Evolutionary conservation across 2,888 invertebrate species (phyloP).

Genomic region (Tinea pellionella): DNA sequence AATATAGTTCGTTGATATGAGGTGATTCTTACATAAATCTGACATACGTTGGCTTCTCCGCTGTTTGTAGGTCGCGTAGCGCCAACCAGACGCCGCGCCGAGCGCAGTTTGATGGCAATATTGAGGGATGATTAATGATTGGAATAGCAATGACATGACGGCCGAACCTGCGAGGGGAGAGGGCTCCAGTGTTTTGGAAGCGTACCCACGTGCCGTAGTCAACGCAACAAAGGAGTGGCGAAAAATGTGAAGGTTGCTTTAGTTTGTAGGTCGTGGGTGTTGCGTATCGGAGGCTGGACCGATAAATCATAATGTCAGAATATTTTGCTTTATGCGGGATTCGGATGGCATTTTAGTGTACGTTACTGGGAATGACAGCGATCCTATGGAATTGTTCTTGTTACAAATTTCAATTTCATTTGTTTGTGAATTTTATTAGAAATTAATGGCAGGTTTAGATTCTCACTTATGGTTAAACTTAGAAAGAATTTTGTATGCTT

Average conservation of each 20-base stretch:
- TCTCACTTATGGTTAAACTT: too few species aligned
- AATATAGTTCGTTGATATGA: neutral
- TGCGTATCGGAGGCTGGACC: slow-evolving; percentile 51
- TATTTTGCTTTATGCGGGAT: slow-evolving; percentile 44
- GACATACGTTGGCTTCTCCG: neutral
- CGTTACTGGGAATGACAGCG: slow-evolving; percentile 1
- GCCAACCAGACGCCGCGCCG: slow-evolving; percentile 52
- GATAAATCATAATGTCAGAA: slow-evolving; percentile 61
- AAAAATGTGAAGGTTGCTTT: slow-evolving; percentile 64
- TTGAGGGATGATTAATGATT: slow-evolving; percentile 65
- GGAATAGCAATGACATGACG: slow-evolving; percentile 56
- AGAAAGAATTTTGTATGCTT: neutral
- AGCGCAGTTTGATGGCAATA: slow-evolving; percentile 48
- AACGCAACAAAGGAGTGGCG: slow-evolving; percentile 47
- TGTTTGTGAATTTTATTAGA: too few species aligned
- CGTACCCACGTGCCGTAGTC: slow-evolving; percentile 52
- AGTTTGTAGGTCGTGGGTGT: slow-evolving; percentile 62
- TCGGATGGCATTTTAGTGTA: slow-evolving; percentile 24
- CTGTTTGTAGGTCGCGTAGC: slow-evolving; percentile 19
- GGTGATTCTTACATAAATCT: neutral
- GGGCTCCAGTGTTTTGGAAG: slow-evolving; percentile 34
- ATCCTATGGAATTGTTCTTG: neutral
- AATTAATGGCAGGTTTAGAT: too few species aligned
- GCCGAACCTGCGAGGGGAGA: slow-evolving; percentile 48
- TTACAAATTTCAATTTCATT: neutral